phyloP scores from a whole-genome alignment of 2,113 vertebrate genomes.

The Pimephales promelas region DNA sequence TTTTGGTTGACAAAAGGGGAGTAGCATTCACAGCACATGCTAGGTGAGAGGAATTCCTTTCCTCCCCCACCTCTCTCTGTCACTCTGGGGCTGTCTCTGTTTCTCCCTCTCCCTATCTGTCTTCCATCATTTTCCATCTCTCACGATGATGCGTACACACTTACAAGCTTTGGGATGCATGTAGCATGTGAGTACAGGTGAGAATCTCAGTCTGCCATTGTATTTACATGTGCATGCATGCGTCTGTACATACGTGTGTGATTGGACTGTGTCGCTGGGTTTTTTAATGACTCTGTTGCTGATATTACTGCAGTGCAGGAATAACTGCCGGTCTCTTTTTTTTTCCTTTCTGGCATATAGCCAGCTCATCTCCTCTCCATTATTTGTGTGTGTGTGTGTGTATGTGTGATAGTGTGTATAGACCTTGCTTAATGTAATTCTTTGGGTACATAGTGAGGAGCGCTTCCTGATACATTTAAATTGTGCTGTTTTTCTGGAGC shows the following conservation, averaged over 20 bases:
- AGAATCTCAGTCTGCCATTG: conserved; percentile 22
- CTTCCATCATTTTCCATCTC: conserved; percentile 6
- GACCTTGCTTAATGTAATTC: conserved; percentile 6
- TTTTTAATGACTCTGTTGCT: conserved; percentile 20
- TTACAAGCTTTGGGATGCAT: conserved; percentile 20
- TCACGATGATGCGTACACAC: not conserved
- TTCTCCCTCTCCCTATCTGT: not conserved
- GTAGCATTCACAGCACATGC: conserved; percentile 58
- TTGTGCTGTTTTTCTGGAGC: conserved; percentile 48
- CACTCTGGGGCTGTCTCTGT: conserved; percentile 6
- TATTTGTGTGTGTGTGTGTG: conserved; percentile 39
- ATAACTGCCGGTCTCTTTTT: conserved; percentile 42
- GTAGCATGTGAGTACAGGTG: conserved; percentile 46
- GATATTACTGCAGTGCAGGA: conserved; percentile 54
- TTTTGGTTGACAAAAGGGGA: conserved; percentile 57
- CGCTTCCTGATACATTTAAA: conserved; percentile 3
- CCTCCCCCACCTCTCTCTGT: not conserved
- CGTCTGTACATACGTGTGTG: conserved; percentile 30
- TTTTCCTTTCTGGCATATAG: conserved; percentile 32
- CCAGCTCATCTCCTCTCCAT: conserved; percentile 30
- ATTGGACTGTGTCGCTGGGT: conserved; percentile 21
- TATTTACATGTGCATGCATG: conserved; percentile 34
- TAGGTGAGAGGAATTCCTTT: conserved; percentile 48
- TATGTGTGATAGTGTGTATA: conserved; percentile 24
- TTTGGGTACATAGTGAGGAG: conserved; percentile 22